These are phyloP conservation scores for Vireo griseus DNA, from an alignment of 2,797 vertebrate genomes.

Conservation along the genomic window DNA sequence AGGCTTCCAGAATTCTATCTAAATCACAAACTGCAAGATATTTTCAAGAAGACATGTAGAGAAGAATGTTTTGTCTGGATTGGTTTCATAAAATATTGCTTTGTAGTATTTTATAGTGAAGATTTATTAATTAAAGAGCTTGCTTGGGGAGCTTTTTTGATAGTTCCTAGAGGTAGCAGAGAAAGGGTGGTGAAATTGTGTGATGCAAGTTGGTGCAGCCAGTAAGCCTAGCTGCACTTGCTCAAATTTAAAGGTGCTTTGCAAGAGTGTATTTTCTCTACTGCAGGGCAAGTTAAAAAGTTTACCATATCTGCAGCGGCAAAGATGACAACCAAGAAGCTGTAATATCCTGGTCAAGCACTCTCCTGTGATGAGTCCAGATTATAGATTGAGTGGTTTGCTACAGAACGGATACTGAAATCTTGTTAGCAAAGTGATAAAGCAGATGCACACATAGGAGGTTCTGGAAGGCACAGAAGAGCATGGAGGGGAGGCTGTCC, in stretches of 20 bases:
- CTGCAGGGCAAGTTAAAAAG: not conserved
- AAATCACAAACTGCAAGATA: not conserved
- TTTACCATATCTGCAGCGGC: not conserved
- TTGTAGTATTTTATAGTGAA: not conserved
- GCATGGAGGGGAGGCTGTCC: fast-evolving
- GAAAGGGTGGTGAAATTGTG: not conserved
- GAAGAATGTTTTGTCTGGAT: not conserved
- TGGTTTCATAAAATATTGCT: not conserved
- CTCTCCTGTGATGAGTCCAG: not conserved
- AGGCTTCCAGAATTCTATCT: not conserved
- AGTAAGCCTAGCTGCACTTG: not conserved
- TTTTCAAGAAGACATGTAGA: not conserved
- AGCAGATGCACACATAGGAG: not conserved
- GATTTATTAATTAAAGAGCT: not conserved
- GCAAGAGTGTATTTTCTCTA: not conserved
- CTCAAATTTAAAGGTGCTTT: not conserved
- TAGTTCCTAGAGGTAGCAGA: not conserved
- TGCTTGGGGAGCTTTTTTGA: not conserved
- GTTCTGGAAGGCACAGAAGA: not conserved
- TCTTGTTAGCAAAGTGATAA: not conserved
- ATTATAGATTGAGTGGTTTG: not conserved
- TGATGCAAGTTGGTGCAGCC: not conserved
- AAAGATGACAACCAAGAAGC: not conserved
- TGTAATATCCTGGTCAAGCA: not conserved
- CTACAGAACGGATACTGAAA: not conserved